A percentile compares a stretch with the other conserved stretches of the same genome.
Conservation (phyloP, 2,888 invertebrate genomes). For the Dasysyrphus tricinctus region DNA sequence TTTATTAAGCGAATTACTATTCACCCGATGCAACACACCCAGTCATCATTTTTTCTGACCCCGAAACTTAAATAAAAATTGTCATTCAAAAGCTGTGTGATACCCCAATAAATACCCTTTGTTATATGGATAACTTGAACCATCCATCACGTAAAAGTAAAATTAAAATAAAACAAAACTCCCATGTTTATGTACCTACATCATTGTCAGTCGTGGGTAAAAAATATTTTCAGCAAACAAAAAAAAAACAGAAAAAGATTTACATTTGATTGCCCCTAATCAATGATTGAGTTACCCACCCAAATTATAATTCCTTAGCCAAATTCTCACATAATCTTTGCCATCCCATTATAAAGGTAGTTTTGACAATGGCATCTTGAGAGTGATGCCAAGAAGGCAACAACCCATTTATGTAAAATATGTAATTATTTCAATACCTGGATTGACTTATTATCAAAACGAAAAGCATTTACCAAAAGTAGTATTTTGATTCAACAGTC, state of each 20-base stretch:
- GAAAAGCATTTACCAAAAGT: background rate
- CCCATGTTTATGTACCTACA: background rate
- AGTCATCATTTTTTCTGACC: conserved; percentile 45
- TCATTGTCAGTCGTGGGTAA: background rate
- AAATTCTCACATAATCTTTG: conserved; percentile 50
- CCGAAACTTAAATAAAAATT: conserved; percentile 45
- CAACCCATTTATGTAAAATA: conserved; percentile 7
- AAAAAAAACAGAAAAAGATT: conserved; percentile 30
- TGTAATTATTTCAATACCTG: conserved; percentile 21
- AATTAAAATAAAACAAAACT: conserved; percentile 3
- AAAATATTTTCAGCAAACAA: conserved; percentile 5
- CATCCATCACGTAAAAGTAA: conserved; percentile 35
- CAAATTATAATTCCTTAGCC: conserved; percentile 40
- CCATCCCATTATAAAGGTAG: background rate
- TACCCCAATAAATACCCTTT: conserved; percentile 42
- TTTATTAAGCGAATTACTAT: conserved; percentile 39
- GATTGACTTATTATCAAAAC: background rate
- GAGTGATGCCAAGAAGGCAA: background rate
- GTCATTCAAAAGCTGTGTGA: conserved; percentile 52
- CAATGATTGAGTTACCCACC: conserved; percentile 24
- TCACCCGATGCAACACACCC: conserved; percentile 41
- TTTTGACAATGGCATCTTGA: background rate
- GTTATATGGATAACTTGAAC: conserved; percentile 28
- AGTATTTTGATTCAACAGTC: background rate
- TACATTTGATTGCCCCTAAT: conserved; percentile 63